phyloP scores from a whole-genome alignment of 2,888 invertebrate genomes.

The Andrena hattorfiana region DNA sequence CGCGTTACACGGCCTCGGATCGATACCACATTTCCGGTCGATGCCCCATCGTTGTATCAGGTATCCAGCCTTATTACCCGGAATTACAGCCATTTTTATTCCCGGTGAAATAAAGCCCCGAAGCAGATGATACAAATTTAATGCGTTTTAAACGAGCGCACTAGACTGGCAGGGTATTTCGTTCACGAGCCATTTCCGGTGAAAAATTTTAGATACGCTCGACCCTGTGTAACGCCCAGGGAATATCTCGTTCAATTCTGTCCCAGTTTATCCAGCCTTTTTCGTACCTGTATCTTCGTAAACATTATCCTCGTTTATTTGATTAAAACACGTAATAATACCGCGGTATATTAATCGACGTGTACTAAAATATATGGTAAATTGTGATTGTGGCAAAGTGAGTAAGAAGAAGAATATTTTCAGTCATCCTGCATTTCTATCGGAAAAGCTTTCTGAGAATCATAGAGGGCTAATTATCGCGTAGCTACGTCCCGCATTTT shows the following conservation, averaged over 20 bases:
- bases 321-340: background rate
- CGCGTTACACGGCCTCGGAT: background rate
- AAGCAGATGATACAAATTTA: slow-evolving; percentile 36
- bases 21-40: background rate
- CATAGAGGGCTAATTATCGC: background rate
- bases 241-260: slow-evolving; percentile 1
- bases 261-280: background rate
- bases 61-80: slow-evolving; percentile 21
- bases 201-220: slow-evolving; percentile 25
- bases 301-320: background rate
- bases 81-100: slow-evolving; percentile 42
- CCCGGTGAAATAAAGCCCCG: slow-evolving; percentile 1
- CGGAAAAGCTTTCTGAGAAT: no score
- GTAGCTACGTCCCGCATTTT: background rate
- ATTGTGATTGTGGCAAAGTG: no score
- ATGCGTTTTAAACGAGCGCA: slow-evolving; percentile 27
- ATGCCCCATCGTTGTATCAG: slow-evolving; percentile 5
- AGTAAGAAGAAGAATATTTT: no score
- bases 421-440: no score
- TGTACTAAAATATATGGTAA: no score
- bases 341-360: no score
- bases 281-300: background rate
- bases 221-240: background rate
- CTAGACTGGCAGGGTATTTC: slow-evolving; percentile 16
- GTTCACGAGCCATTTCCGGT: slow-evolving; percentile 14